phyloP scores from a whole-genome alignment of 2,797 vertebrate genomes.

The Microctenopoma stevenorrisi region DNA sequence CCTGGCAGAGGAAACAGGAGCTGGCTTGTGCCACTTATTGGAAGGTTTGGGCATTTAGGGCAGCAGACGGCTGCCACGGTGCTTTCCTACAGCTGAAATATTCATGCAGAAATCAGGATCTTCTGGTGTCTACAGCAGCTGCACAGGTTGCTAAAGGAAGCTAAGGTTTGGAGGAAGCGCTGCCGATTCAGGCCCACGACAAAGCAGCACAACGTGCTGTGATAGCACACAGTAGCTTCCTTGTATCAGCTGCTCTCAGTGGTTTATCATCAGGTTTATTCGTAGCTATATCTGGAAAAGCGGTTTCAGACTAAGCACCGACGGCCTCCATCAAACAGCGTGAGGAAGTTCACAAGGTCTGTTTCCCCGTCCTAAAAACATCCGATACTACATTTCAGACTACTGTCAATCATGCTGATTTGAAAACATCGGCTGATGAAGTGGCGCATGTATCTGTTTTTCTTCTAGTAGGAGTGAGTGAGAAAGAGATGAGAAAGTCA shows the following conservation, averaged over 20 bases:
- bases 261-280: constrained; percentile 22
- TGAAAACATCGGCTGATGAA: background rate
- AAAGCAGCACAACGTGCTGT: constrained; percentile 5
- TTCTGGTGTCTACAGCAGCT: constrained; percentile 29
- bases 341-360: constrained; percentile 21
- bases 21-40: constrained; percentile 29
- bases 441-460: too few relatives aligned
- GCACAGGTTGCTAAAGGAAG: constrained; percentile 20
- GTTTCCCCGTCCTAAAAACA: constrained; percentile 18
- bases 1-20: constrained; percentile 34
- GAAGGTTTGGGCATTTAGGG: constrained; percentile 35
- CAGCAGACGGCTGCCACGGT: constrained; percentile 43
- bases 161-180: constrained; percentile 33
- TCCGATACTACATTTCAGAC: background rate
- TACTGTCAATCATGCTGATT: background rate
- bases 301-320: constrained; percentile 1
- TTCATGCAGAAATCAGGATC: constrained; percentile 63
- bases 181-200: constrained; percentile 17
- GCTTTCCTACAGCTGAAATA: constrained; percentile 65
- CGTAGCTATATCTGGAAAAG: constrained; percentile 8
- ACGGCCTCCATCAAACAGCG: constrained; percentile 8
- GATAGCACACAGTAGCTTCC: background rate
- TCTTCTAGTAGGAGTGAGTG: too few relatives aligned
- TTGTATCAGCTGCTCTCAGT: constrained; percentile 13
- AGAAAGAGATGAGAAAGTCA: too few relatives aligned